Conservation (phyloP, 2,113 vertebrate genomes). For the Corythoichthys haematopterus region DNA sequence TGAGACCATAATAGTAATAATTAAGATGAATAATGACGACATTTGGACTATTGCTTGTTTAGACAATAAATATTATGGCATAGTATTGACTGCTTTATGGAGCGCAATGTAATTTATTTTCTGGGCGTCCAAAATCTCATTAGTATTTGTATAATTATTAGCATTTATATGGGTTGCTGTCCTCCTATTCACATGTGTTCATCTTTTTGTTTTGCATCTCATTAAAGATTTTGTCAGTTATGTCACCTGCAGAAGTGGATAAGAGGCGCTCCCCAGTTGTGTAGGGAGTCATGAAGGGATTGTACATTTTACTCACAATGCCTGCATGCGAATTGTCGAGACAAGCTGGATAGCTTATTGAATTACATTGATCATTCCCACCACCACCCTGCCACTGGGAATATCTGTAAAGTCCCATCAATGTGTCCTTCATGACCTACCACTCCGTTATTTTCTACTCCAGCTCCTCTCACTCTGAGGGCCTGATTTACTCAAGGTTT, state of each 20-base stretch:
- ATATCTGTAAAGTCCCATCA: constrained; percentile 17
- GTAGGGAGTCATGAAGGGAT: constrained; percentile 26
- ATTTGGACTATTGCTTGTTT: not conserved
- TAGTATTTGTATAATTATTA: constrained; percentile 7
- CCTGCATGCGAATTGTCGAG: constrained; percentile 34
- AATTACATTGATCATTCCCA: constrained; percentile 33
- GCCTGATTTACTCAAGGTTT: not conserved
- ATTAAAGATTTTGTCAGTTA: constrained; percentile 22
- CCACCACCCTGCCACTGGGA: not conserved
- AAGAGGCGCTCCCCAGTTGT: constrained; percentile 23
- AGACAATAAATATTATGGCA: constrained; percentile 8
- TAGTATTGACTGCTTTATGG: constrained; percentile 2
- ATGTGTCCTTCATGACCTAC: constrained; percentile 1
- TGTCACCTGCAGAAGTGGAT: constrained; percentile 29
- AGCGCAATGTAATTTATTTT: constrained; percentile 4
- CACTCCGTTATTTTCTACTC: constrained; percentile 33
- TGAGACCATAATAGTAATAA: constrained; percentile 5
- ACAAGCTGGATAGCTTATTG: constrained; percentile 27
- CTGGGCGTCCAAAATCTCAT: not conserved
- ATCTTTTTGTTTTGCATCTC: constrained; percentile 16
- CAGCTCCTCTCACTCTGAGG: constrained; percentile 13
- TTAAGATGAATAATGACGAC: constrained; percentile 18
- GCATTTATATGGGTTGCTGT: constrained; percentile 11
- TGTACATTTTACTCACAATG: constrained; percentile 31
- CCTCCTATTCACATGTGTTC: constrained; percentile 14